Conservation (phyloP, 1,140 invertebrate genomes). For the Zaprionus inermis region DNA sequence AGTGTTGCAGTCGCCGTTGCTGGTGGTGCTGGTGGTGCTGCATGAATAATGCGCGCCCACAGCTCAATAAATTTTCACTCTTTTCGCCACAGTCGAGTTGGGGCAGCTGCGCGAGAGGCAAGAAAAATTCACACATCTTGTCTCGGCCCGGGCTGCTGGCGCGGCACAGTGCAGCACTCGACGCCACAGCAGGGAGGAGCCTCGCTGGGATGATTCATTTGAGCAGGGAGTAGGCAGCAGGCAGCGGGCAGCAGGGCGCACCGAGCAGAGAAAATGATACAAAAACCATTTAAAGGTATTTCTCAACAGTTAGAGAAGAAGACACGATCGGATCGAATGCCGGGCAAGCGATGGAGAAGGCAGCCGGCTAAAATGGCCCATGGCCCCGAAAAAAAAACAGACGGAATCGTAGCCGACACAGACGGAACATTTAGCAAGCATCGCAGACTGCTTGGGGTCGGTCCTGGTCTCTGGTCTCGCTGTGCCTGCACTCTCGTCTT, state of each 20-base stretch:
- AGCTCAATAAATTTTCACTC: constrained; percentile 84
- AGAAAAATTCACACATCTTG: constrained; percentile 78
- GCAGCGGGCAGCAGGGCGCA: background rate
- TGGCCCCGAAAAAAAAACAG: constrained; percentile 53
- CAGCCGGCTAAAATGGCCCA: constrained; percentile 49
- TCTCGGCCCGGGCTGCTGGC: constrained; percentile 33
- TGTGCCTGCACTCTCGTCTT: background rate
- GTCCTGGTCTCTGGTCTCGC: background rate
- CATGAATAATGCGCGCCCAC: constrained; percentile 83
- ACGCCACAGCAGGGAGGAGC: constrained; percentile 81
- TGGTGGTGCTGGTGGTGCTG: constrained; percentile 45
- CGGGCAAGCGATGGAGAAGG: background rate
- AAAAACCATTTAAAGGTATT: constrained; percentile 80
- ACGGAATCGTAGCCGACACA: constrained; percentile 19
- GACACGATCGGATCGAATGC: constrained; percentile 57
- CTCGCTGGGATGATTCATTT: constrained; percentile 76
- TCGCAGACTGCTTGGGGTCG: constrained; percentile 83
- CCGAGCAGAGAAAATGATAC: constrained; percentile 60
- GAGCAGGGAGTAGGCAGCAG: constrained; percentile 16
- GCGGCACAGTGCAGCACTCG: constrained; percentile 54
- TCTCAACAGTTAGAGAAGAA: constrained; percentile 71
- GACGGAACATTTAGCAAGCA: constrained; percentile 50
- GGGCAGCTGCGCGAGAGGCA: constrained; percentile 26
- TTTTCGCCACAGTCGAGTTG: constrained; percentile 69
- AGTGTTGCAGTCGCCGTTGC: constrained; percentile 11